Evolutionary conservation across 92 coral and sea anemone species (phyloP).

Genomic region (Zoanthus sociatus): DNA sequence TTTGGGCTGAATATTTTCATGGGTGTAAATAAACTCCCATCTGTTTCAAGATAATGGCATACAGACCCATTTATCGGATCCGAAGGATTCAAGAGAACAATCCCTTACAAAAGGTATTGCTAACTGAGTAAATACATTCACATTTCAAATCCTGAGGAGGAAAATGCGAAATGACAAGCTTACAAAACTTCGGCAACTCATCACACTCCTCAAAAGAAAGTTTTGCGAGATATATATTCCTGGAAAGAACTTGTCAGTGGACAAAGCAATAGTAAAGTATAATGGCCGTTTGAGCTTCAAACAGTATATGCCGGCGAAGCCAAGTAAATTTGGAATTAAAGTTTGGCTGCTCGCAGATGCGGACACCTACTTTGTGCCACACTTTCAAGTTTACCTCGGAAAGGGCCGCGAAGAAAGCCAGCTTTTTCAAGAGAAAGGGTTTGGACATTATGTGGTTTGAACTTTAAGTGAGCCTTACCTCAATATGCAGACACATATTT

Average conservation of each 20-base stretch:
- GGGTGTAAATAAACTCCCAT: slow-evolving; percentile 56
- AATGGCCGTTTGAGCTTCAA: slow-evolving; percentile 37
- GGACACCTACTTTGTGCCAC: slow-evolving; percentile 32
- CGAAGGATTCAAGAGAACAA: slow-evolving; percentile 46
- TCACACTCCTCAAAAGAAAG: slow-evolving; percentile 22
- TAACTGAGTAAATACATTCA: slow-evolving; percentile 51
- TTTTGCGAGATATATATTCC: slow-evolving; percentile 32
- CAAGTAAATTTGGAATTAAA: slow-evolving; percentile 45
- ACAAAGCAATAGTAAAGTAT: slow-evolving; percentile 38
- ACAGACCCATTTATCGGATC: slow-evolving; percentile 49
- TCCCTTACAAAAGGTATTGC: slow-evolving; percentile 36
- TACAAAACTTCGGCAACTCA: slow-evolving; percentile 39
- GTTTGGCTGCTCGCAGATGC: slow-evolving; percentile 60
- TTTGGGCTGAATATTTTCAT: slow-evolving; percentile 50
- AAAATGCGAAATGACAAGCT: slow-evolving; percentile 38
- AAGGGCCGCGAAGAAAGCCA: slow-evolving; percentile 43
- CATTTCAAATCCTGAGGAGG: slow-evolving; percentile 22
- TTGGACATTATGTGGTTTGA: slow-evolving; percentile 38
- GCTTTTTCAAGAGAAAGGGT: slow-evolving; percentile 30
- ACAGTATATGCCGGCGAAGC: slow-evolving; percentile 49
- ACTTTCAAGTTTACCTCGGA: slow-evolving; percentile 51
- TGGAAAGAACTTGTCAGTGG: slow-evolving; percentile 38
- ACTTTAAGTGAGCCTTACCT: slow-evolving; percentile 30
- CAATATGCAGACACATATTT: slow-evolving; percentile 7
- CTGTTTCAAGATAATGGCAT: slow-evolving; percentile 44